Evolutionary conservation across 1,140 invertebrate genomes (phyloP).

Genomic region (Drosophila teissieri): DNA sequence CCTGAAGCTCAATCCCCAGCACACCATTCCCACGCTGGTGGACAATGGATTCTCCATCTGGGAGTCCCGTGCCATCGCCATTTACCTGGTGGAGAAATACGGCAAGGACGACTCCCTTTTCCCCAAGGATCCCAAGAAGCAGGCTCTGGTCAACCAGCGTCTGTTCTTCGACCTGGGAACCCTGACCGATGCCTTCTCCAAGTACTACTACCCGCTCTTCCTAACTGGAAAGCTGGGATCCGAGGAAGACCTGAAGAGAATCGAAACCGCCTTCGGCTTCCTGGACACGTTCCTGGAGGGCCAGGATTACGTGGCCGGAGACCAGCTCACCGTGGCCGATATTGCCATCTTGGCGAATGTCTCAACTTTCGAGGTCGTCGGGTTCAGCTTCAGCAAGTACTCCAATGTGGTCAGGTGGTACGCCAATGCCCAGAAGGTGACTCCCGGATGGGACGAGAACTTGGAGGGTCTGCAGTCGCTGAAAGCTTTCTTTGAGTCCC

Average conservation of each 20-base stretch:
- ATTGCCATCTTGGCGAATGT: too few relatives aligned
- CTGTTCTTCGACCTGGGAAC: constrained; percentile 87
- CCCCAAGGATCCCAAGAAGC: constrained; percentile 85
- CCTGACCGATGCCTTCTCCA: constrained; percentile 78
- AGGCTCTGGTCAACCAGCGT: constrained; percentile 85
- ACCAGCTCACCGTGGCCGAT: too few relatives aligned
- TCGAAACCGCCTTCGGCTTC: constrained; percentile 85
- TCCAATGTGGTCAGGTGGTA: too few relatives aligned
- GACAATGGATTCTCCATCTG: constrained; percentile 61
- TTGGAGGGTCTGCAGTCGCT: too few relatives aligned
- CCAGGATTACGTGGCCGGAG: too few relatives aligned
- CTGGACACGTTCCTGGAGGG: too few relatives aligned
- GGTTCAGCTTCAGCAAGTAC: too few relatives aligned
- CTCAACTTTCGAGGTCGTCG: too few relatives aligned
- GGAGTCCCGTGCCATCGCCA: constrained; percentile 72
- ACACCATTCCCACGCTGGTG: constrained; percentile 70
- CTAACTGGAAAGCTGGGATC: constrained; percentile 86
- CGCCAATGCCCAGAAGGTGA: too few relatives aligned
- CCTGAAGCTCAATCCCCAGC: constrained; percentile 75
- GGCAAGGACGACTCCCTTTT: constrained; percentile 85
- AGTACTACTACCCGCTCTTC: constrained; percentile 88
- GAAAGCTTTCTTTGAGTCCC: too few relatives aligned
- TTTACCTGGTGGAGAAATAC: constrained; percentile 70
- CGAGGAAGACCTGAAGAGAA: constrained; percentile 87
- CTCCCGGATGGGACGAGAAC: too few relatives aligned